A percentile compares a stretch with the other conserved stretches of the same genome.
Conservation (phyloP, 2,888 invertebrate species). For the Cheilosia urbana region DNA sequence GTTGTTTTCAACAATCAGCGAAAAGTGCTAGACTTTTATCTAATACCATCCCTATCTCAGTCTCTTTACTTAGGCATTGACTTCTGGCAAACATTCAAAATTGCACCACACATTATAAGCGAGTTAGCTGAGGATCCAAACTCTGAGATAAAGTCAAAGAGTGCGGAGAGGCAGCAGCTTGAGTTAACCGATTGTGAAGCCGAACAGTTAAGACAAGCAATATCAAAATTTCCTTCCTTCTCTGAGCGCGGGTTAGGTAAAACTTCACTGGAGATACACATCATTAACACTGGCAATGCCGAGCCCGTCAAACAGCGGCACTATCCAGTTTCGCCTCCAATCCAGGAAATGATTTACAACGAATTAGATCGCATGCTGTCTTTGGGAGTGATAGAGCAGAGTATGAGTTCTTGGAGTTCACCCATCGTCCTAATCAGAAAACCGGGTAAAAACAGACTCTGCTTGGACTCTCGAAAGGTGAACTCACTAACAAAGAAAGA, state of each 20-base stretch:
- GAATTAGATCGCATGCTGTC: too few species aligned
- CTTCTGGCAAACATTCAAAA: constrained; percentile 50
- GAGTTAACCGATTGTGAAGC: background rate
- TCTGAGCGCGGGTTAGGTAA: constrained; percentile 39
- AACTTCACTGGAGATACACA: constrained; percentile 49
- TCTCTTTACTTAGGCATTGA: constrained; percentile 53
- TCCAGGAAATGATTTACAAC: too few species aligned
- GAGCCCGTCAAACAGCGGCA: too few species aligned
- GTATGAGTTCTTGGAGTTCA: too few species aligned
- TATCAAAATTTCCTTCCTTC: background rate
- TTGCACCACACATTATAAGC: constrained; percentile 28
- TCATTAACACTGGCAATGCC: too few species aligned
- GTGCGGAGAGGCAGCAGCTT: too few species aligned
- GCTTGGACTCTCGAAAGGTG: constrained; percentile 78
- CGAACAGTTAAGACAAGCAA: background rate
- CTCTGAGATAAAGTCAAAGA: background rate
- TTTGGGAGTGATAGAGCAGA: too few species aligned
- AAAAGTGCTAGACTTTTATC: constrained; percentile 10
- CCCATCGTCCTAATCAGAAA: too few species aligned
- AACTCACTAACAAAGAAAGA: constrained; percentile 59
- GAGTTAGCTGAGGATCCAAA: background rate
- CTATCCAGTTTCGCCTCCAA: too few species aligned
- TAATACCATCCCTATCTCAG: constrained; percentile 38
- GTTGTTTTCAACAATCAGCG: background rate
- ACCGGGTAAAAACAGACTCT: constrained; percentile 74